Evolutionary conservation across 2,797 vertebrate genomes (phyloP), one percentile per base, ranked within the genome.

Genomic region (Coreius guichenoti): DNA sequence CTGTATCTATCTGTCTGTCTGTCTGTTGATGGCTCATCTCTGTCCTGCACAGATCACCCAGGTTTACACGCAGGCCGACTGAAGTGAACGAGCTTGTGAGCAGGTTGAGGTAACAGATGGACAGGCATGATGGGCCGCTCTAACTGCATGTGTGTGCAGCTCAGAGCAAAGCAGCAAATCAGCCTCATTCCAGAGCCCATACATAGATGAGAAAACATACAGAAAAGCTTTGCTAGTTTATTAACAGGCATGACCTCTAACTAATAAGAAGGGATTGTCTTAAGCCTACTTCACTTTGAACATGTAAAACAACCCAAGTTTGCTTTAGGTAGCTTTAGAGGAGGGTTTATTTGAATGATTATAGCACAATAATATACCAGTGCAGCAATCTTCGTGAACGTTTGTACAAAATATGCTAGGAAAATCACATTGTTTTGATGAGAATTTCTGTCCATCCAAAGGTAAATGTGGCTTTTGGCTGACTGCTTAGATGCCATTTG

Each of bases 41-140:
- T 95, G 93, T 95, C 91, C 92, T 89, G 92, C 93, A 84, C 93
- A 95, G 95, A 94, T 96, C 94, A 80, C 94, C 94, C 77, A 92
- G 92, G 92, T 95, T 94, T 92, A 91, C 91, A 88, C 91, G 82
- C 93, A 94, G 93, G 83, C 92, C 92, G 19, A 86, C 94, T 91
- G 95, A 95, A 88, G 93, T 94, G 91, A 92, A 89, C 89, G 93
- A 96, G 85, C 94, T 96, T 91, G 92, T 95, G 91, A 94, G 90
- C 95, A 94, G 92, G 94, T 94, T 96, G 89, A 96, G 95, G 95
- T 96, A 96, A 96, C 91, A 11, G 33, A 69, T 84, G 82, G 65
- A 75, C 23, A 26, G 63, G 74, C 63, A 84, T 84, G 82, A 68
- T 56, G 49, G 21, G 49, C 49, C 45, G 65, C 82, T 78, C 61